phyloP scores from a whole-genome alignment of 2,888 invertebrate species.

The Drosophila hamatofila region DNA sequence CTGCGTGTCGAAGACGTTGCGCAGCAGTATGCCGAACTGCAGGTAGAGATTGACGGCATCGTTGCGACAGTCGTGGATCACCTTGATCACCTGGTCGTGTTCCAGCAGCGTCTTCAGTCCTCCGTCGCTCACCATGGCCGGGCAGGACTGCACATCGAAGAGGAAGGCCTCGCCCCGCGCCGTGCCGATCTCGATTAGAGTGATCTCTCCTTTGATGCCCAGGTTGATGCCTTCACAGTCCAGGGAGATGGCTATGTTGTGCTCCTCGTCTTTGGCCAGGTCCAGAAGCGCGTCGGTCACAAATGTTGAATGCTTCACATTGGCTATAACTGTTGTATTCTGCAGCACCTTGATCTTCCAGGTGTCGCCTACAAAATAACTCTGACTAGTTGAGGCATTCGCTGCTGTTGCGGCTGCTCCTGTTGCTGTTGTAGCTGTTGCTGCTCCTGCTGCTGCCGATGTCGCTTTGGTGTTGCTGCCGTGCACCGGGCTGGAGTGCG shows the following conservation, averaged over 20 bases:
- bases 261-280: constrained; percentile 86
- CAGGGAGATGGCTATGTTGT: constrained; percentile 90
- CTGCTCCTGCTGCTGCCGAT: constrained; percentile 1
- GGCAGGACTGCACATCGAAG: constrained; percentile 94
- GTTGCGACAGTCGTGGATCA: constrained; percentile 96
- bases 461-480: constrained; percentile 47
- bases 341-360: constrained; percentile 94
- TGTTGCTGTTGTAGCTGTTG: constrained; percentile 82
- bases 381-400: constrained; percentile 80
- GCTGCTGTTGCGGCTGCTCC: constrained; percentile 54
- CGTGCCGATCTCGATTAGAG: constrained; percentile 94
- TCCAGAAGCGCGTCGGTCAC: constrained; percentile 90
- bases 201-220: constrained; percentile 94
- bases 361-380: constrained; percentile 88
- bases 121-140: constrained; percentile 91
- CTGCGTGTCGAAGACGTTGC: constrained; percentile 96
- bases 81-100: constrained; percentile 92
- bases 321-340: constrained; percentile 92
- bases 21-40: constrained; percentile 93
- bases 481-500: constrained; percentile 82
- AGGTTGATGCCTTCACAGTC: constrained; percentile 97
- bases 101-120: constrained; percentile 93
- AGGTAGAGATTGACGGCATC: constrained; percentile 94
- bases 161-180: constrained; percentile 93
- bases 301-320: constrained; percentile 91